Conservation (phyloP, 2,113 vertebrate species). For the Perccottus glenii region DNA sequence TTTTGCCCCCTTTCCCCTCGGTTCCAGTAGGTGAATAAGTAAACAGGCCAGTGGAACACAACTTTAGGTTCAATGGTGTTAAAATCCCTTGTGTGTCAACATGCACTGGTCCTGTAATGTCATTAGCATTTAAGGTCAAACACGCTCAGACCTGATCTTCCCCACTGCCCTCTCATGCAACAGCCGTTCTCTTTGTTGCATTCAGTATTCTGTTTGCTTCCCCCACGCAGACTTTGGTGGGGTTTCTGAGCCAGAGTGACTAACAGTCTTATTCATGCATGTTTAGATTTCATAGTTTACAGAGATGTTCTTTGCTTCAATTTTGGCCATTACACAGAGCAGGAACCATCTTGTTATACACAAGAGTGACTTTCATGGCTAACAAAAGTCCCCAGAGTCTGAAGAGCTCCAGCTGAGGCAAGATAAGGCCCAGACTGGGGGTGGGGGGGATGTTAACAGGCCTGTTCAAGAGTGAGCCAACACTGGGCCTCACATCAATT, state of each 20-base stretch:
- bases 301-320: conserved; percentile 14
- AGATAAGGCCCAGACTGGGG: conserved; percentile 25
- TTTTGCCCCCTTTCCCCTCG: conserved; percentile 33
- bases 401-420: conserved; percentile 31
- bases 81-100: conserved; percentile 74
- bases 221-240: background rate
- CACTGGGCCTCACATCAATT: conserved; percentile 23
- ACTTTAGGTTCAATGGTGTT: conserved; percentile 60
- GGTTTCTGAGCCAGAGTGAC: background rate
- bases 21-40: conserved; percentile 15
- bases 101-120: conserved; percentile 61
- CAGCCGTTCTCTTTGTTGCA: background rate
- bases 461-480: conserved; percentile 29
- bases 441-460: conserved; percentile 27
- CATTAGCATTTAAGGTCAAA: conserved; percentile 71
- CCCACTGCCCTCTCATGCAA: conserved; percentile 27
- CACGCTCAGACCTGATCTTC: conserved; percentile 34
- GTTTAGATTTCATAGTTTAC: background rate
- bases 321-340: conserved; percentile 32
- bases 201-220: conserved; percentile 10
- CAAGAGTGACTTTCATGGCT: conserved; percentile 34
- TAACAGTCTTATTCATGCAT: background rate
- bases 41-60: conserved; percentile 37
- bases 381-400: conserved; percentile 41
- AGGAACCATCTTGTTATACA: conserved; percentile 56